phyloP scores from a whole-genome alignment of 2,797 vertebrate genomes.

The Poecile montanus region DNA sequence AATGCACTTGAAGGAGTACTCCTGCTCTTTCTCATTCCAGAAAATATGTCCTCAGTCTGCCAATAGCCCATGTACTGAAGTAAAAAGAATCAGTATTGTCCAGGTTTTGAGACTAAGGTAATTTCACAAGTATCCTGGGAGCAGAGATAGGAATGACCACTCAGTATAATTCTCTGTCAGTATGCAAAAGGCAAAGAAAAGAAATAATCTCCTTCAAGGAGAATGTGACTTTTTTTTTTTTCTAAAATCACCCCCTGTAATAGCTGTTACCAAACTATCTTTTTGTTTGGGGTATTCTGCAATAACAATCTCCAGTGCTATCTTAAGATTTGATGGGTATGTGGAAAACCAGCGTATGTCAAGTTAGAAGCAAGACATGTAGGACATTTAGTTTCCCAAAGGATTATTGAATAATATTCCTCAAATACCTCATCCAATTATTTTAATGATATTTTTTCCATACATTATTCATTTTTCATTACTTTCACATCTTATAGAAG shows the following conservation, averaged over 20 bases:
- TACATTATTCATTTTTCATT: slow-evolving; percentile 45
- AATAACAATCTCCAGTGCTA: not conserved
- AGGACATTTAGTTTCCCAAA: not conserved
- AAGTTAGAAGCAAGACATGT: not conserved
- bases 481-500: not conserved
- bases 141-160: not conserved
- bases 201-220: not conserved
- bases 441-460: not conserved
- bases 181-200: not conserved
- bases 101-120: not conserved
- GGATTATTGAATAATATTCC: not conserved
- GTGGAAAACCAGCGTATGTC: not conserved
- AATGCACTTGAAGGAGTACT: not conserved
- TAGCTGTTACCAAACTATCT: not conserved
- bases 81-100: not conserved
- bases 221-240: not conserved
- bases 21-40: not conserved
- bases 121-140: not conserved
- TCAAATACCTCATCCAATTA: not conserved
- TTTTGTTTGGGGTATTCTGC: not conserved
- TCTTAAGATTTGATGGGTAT: not conserved
- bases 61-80: not conserved
- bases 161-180: not conserved
- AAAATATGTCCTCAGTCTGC: not conserved
- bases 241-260: not conserved